A percentile compares a stretch with the other conserved stretches of the same genome.
phyloP scores from a whole-genome alignment of 2,113 vertebrate genomes.

The Nanorana parkeri region DNA sequence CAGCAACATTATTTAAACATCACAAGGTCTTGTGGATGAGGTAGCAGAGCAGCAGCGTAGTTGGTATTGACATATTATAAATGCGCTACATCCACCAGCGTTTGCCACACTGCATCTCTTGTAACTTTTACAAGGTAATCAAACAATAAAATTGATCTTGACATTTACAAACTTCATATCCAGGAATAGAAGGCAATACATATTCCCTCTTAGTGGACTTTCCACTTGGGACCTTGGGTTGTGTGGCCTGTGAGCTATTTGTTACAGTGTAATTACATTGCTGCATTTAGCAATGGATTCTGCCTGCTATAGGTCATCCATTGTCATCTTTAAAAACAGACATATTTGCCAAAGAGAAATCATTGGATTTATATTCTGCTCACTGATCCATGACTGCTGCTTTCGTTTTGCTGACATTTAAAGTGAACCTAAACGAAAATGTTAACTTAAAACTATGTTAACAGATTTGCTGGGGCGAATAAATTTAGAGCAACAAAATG shows the following conservation, averaged over 20 bases:
- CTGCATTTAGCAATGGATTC: not conserved
- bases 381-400: not conserved
- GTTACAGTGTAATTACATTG: not conserved
- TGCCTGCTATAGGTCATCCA: constrained; percentile 16
- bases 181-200: constrained; percentile 1
- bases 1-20: not conserved
- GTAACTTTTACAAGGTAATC: not conserved
- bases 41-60: not conserved
- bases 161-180: not conserved
- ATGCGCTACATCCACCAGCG: too few species aligned
- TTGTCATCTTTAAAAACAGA: not conserved
- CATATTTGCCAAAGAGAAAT: not conserved
- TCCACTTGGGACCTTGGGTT: not conserved
- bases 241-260: not conserved
- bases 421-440: too few species aligned
- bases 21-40: not conserved
- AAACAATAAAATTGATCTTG: constrained; percentile 10
- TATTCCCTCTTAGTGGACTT: not conserved
- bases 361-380: not conserved
- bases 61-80: too few species aligned
- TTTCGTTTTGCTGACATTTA: not conserved
- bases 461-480: too few species aligned
- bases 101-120: constrained; percentile 7
- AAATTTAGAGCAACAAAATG: too few species aligned
- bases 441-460: too few species aligned